Percentiles rank a stretch among this genome's conserved stretches.
Conservation (phyloP, 2,113 vertebrate genomes). For the Drymodes brunneopygia region DNA sequence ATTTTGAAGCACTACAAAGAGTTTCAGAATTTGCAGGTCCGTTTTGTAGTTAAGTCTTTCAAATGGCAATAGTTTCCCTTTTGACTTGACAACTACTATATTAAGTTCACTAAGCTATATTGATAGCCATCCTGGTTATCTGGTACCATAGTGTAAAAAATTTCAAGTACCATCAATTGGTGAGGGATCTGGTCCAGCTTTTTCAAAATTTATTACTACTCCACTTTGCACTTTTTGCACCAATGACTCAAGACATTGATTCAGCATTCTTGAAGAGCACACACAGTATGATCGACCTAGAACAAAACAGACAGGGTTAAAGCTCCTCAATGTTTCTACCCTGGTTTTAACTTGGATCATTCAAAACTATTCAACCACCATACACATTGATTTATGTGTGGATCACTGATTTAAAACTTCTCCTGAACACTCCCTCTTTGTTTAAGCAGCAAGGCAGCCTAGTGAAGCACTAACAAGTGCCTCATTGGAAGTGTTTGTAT, state of each 20-base stretch:
- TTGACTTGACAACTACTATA: not conserved
- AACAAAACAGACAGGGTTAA: conserved; percentile 1
- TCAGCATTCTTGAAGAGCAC: conserved; percentile 93
- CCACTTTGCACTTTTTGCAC: conserved; percentile 97
- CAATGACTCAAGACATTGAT: conserved; percentile 95
- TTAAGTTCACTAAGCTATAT: not conserved
- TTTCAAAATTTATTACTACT: conserved; percentile 97
- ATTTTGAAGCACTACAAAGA: not conserved
- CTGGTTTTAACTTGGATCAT: not conserved
- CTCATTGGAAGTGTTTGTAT: not conserved
- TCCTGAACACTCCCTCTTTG: not conserved
- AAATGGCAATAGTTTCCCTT: not conserved
- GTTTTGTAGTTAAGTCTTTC: not conserved
- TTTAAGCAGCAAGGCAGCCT: not conserved
- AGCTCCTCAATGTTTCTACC: not conserved
- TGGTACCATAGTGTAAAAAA: not conserved
- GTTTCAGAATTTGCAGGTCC: not conserved
- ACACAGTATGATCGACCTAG: conserved; percentile 95
- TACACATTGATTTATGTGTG: not conserved
- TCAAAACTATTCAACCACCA: not conserved
- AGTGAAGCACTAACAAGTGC: not conserved
- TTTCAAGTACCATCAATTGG: conserved; percentile 77
- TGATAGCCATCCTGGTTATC: not conserved
- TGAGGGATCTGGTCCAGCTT: conserved; percentile 91
- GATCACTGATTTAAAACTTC: not conserved